phyloP scores from a whole-genome alignment of 2,797 vertebrate genomes.

The Lepidocolaptes lacrymiger region DNA sequence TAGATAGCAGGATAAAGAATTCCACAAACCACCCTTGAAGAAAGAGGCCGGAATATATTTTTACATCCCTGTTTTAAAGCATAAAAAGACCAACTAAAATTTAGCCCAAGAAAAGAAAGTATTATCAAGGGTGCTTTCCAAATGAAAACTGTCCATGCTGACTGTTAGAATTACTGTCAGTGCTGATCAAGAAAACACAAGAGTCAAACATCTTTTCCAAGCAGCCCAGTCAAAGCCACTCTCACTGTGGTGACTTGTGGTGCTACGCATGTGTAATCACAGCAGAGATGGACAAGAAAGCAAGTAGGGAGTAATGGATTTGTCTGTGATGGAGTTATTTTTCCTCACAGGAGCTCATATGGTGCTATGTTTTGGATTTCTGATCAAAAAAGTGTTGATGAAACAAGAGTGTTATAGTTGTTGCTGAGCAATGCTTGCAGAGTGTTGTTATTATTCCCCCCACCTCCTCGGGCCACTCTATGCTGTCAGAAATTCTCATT shows the following conservation, averaged over 20 bases:
- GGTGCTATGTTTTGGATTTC: not conserved
- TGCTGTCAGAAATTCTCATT: not conserved
- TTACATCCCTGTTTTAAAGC: not conserved
- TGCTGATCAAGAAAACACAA: not conserved
- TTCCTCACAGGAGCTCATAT: not conserved
- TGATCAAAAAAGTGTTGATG: not conserved
- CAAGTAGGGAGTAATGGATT: not conserved
- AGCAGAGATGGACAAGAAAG: not conserved
- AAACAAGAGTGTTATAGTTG: not conserved
- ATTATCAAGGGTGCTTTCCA: accelerated
- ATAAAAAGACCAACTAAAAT: not conserved
- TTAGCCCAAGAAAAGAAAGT: not conserved
- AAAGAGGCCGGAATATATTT: not conserved
- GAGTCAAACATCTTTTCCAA: not conserved
- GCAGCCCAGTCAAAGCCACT: not conserved
- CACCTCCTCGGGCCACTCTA: not conserved
- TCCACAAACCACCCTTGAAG: not conserved
- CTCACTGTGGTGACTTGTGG: not conserved
- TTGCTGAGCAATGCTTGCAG: not conserved
- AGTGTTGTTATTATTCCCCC: not conserved
- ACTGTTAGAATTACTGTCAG: not conserved
- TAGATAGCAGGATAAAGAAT: not conserved
- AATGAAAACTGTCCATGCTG: not conserved
- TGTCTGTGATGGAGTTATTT: not conserved
- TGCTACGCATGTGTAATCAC: not conserved